A percentile compares a stretch with the other conserved stretches of the same genome.
phyloP scores from a whole-genome alignment of 2,888 invertebrate genomes.

The Drosophila buzzatii region DNA sequence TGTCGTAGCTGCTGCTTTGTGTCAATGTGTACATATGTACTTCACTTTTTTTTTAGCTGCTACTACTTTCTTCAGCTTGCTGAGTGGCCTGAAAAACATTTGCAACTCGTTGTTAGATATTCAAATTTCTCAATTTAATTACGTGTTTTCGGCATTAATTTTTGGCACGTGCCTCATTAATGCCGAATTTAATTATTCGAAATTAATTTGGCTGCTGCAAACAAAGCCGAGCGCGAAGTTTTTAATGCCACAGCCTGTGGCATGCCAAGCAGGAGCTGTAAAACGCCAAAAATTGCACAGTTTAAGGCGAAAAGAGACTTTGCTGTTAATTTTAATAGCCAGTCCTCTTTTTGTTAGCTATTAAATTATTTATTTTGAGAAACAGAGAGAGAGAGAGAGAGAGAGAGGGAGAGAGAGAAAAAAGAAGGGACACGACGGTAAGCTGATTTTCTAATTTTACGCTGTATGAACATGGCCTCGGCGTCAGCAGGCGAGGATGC shows the following conservation, averaged over 20 bases:
- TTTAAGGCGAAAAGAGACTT: conserved; percentile 26
- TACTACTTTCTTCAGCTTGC: conserved; percentile 4
- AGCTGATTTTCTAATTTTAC: conserved; percentile 71
- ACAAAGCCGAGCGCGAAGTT: conserved; percentile 9
- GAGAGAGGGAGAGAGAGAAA: not conserved
- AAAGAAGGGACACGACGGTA: conserved; percentile 28
- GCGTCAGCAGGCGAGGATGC: conserved; percentile 30
- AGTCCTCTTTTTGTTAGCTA: conserved; percentile 43
- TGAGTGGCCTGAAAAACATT: not conserved
- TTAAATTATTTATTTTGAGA: conserved; percentile 66
- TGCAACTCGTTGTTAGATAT: conserved; percentile 10
- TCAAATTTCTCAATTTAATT: conserved; percentile 47
- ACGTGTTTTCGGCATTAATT: conserved; percentile 35
- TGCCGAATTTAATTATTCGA: conserved; percentile 52
- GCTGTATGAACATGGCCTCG: conserved; percentile 58
- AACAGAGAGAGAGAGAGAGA: not conserved
- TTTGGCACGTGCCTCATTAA: conserved; percentile 50
- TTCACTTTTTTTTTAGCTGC: not conserved
- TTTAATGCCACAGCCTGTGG: not conserved
- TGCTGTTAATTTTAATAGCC: conserved; percentile 54
- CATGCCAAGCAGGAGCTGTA: conserved; percentile 10
- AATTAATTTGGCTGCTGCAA: conserved; percentile 21
- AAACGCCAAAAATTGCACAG: conserved; percentile 5
- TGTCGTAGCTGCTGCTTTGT: conserved; percentile 41
- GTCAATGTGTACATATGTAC: conserved; percentile 2